phyloP scores from a whole-genome alignment of 2,888 invertebrate genomes.

The Hofmannophila pseudospretella region DNA sequence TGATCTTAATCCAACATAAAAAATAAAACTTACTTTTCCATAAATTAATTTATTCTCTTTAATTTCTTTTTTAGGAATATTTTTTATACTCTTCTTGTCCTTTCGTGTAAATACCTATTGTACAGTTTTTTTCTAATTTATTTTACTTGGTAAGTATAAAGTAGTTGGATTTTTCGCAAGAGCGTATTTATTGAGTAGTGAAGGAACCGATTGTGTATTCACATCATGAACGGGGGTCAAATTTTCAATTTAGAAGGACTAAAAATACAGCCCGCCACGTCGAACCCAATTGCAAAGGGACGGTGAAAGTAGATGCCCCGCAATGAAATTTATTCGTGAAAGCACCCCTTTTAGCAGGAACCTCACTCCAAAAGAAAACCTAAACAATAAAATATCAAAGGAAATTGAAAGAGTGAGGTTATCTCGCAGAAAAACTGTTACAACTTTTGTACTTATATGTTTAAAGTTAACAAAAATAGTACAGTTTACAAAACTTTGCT shows the following conservation, averaged over 20 bases:
- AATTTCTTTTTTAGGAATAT: no score
- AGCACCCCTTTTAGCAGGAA: not conserved
- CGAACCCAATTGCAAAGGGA: constrained; percentile 2
- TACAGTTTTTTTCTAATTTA: no score
- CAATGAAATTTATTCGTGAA: constrained; percentile 4
- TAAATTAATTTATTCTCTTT: no score
- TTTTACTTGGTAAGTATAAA: no score
- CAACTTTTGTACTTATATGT: no score
- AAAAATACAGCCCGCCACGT: constrained; percentile 1
- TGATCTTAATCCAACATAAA: no score
- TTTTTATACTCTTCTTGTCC: no score
- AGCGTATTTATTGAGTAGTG: not conserved
- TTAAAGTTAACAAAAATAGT: not conserved
- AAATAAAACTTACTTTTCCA: no score
- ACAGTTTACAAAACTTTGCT: not conserved
- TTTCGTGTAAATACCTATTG: no score
- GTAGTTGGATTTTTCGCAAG: no score
- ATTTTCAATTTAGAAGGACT: constrained; percentile 10
- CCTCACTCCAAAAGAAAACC: not conserved
- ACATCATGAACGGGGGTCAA: constrained; percentile 6
- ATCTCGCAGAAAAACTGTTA: no score
- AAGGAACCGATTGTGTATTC: constrained; percentile 5
- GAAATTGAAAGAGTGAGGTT: no score
- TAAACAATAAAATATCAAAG: not conserved
- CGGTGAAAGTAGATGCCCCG: not conserved